Base-by-base conservation (phyloP, 37 sponge, comb jelly and placozoan species). In the Cliona cf. orientalis region DNA sequence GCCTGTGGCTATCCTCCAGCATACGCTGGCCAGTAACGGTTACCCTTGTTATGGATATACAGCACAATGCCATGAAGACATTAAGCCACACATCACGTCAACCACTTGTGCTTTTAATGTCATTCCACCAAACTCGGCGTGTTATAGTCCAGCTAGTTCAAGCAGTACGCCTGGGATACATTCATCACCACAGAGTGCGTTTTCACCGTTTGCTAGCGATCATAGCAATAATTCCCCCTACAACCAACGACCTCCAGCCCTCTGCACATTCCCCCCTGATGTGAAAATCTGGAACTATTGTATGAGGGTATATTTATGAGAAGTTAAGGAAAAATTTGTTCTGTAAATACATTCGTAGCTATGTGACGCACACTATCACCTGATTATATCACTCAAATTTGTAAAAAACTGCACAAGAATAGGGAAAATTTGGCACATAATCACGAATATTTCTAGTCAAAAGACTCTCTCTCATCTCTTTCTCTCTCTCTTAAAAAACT, bases 171-270 rank as follows among this genome's bases (percentile, higher is more conserved):
- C 46, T 46, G 46, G 49, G 11, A 38, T 77, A 9, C 58, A 77
- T 44, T 26, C 43, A 3, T 41, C 78, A 0, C 78, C 39, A 33
- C 75, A 75, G 37, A 63, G 66, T 37, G 76, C 84, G 1, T 83
- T 82, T 37, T 72, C 83, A 22, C 74, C 83, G 0, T 82, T 82
- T 73, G 49, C 55, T 22, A 22, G 32, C 19, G 56, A 79, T 46
- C 67, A 21, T 12, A 25, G 53, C 53, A 37, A 36, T 38, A 58
- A 36, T 2, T 37, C 2, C 75, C 65, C 49, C 22, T 32, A 40
- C 31, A 67, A 26, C 75, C 58, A 31, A 42, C 19, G 44, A 14
- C 6, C 80, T 71, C 1, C 40, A 17, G 2, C 79, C 33, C 17
- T 26, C 74, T 3, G 11, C 58, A 33, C 74, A 53, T 7, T 74